Conservation (phyloP, 2,797 vertebrate species). For the Poeciliopsis paucimaculata region DNA sequence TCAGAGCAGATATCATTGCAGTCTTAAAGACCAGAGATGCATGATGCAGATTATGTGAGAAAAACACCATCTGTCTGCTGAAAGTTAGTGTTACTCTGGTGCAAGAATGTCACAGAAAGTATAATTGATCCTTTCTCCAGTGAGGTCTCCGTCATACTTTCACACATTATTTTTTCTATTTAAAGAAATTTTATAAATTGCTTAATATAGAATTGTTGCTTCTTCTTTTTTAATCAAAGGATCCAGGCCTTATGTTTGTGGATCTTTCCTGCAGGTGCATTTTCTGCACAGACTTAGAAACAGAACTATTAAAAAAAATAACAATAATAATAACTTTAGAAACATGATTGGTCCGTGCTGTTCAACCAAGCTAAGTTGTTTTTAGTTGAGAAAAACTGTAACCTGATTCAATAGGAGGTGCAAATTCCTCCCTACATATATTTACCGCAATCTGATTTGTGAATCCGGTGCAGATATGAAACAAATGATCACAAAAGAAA, state of each 20-base stretch:
- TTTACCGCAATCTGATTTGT: not conserved
- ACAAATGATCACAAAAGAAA: not conserved
- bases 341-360: not conserved
- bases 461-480: not conserved
- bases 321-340: not conserved
- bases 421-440: not conserved
- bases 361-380: not conserved
- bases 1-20: not conserved
- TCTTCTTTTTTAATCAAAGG: not conserved
- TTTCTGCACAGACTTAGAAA: not conserved
- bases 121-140: not conserved
- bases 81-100: not conserved
- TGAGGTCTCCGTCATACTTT: not conserved
- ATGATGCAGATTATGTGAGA: not conserved
- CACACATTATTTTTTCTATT: not conserved
- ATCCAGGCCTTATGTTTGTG: not conserved
- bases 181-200: not conserved
- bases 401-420: not conserved
- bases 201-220: not conserved
- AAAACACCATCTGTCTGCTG: not conserved
- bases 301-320: not conserved
- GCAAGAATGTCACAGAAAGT: not conserved
- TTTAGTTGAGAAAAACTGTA: not conserved
- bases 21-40: not conserved
- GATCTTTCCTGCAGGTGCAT: not conserved